Conservation (phyloP, 2,888 invertebrate species). For the Embidobia sp. region DNA sequence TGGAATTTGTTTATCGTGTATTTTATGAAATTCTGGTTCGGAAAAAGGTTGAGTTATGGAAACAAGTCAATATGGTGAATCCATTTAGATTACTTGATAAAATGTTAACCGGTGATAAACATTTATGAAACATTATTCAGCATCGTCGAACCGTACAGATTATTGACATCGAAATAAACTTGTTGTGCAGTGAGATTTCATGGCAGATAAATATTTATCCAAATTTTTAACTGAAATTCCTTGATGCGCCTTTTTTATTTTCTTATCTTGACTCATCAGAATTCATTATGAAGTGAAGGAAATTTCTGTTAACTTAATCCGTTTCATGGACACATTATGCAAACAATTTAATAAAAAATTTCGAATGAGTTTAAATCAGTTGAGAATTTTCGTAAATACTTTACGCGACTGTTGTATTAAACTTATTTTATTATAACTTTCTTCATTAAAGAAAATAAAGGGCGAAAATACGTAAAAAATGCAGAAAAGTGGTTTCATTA, state of each 20-base stretch:
- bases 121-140: no score
- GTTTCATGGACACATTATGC: constrained; percentile 9
- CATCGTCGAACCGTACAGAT: no score
- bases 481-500: constrained; percentile 21
- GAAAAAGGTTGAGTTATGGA: no score
- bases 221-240: no score
- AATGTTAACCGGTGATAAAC: no score
- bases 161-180: no score
- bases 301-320: not conserved
- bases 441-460: constrained; percentile 12
- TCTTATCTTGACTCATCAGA: not conserved
- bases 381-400: constrained; percentile 10
- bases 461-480: constrained; percentile 17
- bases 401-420: constrained; percentile 3
- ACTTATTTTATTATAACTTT: constrained; percentile 17
- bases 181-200: no score
- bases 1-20: no score
- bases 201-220: no score
- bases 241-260: not conserved
- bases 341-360: constrained; percentile 19
- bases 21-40: no score
- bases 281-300: not conserved
- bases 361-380: constrained; percentile 19
- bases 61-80: no score
- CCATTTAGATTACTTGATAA: no score